phyloP scores from a whole-genome alignment of 92 coral and sea anemone genomes.

The Zoanthus solanderi region DNA sequence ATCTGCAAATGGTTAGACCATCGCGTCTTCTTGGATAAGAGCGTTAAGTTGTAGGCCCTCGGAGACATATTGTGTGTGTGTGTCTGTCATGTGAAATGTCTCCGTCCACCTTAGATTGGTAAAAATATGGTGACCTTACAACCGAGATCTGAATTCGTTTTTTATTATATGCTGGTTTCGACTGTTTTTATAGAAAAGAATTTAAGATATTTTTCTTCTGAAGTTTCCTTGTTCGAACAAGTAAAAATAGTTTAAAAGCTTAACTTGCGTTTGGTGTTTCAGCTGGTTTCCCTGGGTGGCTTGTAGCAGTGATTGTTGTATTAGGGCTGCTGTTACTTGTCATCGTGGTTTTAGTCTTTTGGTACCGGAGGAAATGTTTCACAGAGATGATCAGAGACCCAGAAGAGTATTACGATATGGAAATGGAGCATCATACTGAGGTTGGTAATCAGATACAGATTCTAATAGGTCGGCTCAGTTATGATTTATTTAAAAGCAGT shows the following conservation, averaged over 20 bases:
- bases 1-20: no score
- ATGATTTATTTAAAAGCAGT: neutral
- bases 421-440: constrained; percentile 1
- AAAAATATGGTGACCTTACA: no score
- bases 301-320: constrained; percentile 10
- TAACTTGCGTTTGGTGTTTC: neutral
- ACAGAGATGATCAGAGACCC: neutral
- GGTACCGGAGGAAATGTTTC: constrained; percentile 3
- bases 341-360: neutral
- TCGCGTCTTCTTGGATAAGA: no score
- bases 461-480: neutral
- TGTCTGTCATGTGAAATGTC: no score
- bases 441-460: neutral
- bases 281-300: constrained; percentile 35
- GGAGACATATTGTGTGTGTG: no score
- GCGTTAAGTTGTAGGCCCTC: no score
- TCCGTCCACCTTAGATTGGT: no score
- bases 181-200: no score
- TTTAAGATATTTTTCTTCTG: no score
- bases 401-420: constrained; percentile 1
- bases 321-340: neutral
- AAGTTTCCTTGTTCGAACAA: neutral
- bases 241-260: neutral
- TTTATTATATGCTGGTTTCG: no score
- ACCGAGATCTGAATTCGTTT: no score